Conservation (phyloP, 2,888 invertebrate species). For the Xanthia icteritia region DNA sequence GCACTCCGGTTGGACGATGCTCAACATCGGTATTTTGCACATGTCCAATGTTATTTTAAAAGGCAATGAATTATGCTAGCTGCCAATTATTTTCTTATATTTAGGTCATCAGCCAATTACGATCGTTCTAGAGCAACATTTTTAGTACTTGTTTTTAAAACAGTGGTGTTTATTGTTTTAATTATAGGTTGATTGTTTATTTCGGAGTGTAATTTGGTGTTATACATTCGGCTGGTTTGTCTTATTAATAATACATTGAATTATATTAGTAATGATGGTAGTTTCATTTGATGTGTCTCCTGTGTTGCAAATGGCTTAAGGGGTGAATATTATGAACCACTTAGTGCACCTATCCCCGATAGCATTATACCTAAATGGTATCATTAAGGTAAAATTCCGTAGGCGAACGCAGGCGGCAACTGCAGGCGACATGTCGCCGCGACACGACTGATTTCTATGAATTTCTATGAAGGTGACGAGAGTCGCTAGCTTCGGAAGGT, state of each 20-base stretch:
- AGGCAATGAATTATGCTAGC: conserved; percentile 67
- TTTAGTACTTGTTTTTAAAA: conserved; percentile 33
- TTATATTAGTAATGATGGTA: conserved; percentile 10
- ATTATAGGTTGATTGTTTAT: conserved; percentile 7
- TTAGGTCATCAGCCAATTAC: conserved; percentile 63
- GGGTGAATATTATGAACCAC: background rate
- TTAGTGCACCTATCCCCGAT: background rate
- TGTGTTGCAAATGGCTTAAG: background rate
- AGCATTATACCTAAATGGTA: background rate
- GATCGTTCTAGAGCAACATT: conserved; percentile 32
- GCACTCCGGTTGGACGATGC: conserved; percentile 40
- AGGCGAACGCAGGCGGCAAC: no score
- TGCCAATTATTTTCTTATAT: conserved; percentile 65
- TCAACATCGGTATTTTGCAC: conserved; percentile 72
- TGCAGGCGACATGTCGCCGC: no score
- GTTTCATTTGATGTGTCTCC: conserved; percentile 10
- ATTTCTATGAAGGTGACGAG: no score
- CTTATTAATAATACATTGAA: conserved; percentile 44
- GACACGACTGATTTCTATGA: no score
- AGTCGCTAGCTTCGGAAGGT: no score
- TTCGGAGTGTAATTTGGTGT: conserved; percentile 31
- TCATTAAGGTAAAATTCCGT: background rate
- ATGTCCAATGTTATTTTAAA: conserved; percentile 68
- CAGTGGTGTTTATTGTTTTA: conserved; percentile 31
- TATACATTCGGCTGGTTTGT: conserved; percentile 30